Percentiles rank a stretch among this genome's conserved stretches.
These are phyloP conservation scores for Lepidurus packardi DNA, from an alignment of 1,140 invertebrate species.

Conservation along the genomic window DNA sequence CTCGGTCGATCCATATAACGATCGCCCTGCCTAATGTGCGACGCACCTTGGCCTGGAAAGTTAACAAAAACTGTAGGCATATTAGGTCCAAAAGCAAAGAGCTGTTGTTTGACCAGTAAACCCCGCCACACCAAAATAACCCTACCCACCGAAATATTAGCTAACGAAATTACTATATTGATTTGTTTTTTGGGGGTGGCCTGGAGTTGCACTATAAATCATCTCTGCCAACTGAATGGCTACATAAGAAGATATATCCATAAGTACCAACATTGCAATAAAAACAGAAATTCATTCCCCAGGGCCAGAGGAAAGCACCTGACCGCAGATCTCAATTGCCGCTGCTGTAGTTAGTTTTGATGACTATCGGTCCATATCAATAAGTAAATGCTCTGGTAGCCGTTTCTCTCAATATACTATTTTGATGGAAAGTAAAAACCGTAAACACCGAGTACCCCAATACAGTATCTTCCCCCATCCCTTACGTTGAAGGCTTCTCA, in stretches of 20 bases:
- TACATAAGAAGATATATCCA: too few relatives aligned
- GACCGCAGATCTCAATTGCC: neutral
- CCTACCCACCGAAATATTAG: neutral
- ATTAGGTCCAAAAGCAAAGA: neutral
- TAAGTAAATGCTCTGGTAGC: neutral
- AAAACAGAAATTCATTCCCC: too few relatives aligned
- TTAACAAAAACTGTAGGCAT: neutral
- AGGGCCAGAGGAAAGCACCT: neutral
- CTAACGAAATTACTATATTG: neutral
- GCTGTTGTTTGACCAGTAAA: neutral
- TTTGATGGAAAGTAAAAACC: neutral
- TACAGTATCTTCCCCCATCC: neutral
- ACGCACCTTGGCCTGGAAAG: neutral
- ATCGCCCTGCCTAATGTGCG: neutral
- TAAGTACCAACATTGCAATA: too few relatives aligned
- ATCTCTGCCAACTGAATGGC: too few relatives aligned
- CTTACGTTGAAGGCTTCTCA: neutral
- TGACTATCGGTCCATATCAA: conserved; percentile 18
- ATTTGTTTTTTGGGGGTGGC: neutral
- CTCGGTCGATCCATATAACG: neutral
- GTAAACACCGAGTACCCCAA: neutral
- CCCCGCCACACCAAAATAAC: neutral
- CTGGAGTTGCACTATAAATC: neutral
- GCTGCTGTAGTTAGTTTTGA: neutral
- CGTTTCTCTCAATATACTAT: neutral